phyloP scores from a whole-genome alignment of 2,888 invertebrate genomes.

The Azorinus chamasolen region DNA sequence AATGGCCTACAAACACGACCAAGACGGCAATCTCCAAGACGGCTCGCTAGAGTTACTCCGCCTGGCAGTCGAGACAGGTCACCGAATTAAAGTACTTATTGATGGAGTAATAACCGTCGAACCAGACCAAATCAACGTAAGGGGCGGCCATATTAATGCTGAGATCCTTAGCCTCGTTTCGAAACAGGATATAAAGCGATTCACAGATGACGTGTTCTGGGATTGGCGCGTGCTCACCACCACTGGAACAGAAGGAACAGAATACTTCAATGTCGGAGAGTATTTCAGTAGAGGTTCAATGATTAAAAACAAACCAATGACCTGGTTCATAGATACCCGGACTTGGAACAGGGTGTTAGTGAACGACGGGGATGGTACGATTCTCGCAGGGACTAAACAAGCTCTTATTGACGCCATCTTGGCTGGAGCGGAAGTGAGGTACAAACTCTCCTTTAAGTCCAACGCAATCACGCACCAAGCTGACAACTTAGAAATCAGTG shows the following conservation, averaged over 20 bases:
- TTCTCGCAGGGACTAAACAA: conserved; percentile 48
- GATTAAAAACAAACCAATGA: conserved; percentile 56
- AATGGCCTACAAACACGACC: conserved; percentile 62
- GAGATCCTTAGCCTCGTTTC: conserved; percentile 62
- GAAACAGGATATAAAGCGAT: conserved; percentile 57
- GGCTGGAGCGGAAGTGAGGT: conserved; percentile 60
- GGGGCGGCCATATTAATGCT: conserved; percentile 61
- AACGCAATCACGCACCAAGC: conserved; percentile 62
- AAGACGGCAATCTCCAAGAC: conserved; percentile 53
- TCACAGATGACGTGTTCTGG: conserved; percentile 63
- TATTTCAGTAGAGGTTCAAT: conserved; percentile 55
- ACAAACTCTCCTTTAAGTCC: conserved; percentile 51
- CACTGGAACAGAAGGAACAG: conserved; percentile 57
- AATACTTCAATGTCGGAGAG: conserved; percentile 62
- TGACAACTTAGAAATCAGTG: conserved; percentile 59
- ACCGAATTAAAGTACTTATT: conserved; percentile 59
- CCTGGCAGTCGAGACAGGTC: conserved; percentile 59
- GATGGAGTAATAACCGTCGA: conserved; percentile 60
- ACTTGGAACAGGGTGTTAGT: conserved; percentile 62
- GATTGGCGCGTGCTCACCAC: conserved; percentile 63
- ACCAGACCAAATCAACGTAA: conserved; percentile 61
- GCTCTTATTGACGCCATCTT: conserved; percentile 49
- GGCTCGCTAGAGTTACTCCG: conserved; percentile 58
- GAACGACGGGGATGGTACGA: conserved; percentile 45
- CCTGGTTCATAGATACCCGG: conserved; percentile 64